These are phyloP conservation scores for Hormaphis cornu DNA, from an alignment of 1,140 invertebrate genomes.

Conservation along the genomic window DNA sequence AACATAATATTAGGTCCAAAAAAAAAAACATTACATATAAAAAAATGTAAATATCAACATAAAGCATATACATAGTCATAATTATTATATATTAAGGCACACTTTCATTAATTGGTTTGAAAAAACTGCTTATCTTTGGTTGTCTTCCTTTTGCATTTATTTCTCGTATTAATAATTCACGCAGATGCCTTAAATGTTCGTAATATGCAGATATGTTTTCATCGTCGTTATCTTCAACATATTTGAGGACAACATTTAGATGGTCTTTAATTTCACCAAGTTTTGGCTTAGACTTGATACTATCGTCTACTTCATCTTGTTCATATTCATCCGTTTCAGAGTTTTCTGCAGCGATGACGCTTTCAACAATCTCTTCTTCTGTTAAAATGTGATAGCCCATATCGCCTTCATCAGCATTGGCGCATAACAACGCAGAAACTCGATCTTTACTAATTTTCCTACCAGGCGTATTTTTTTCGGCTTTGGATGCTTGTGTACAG, in stretches of 20 bases:
- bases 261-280: slow-evolving; percentile 1
- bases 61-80: too few species aligned
- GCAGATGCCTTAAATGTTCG: neutral
- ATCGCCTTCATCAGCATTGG: slow-evolving; percentile 38
- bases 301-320: neutral
- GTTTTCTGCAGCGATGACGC: neutral
- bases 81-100: neutral
- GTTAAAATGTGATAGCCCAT: neutral
- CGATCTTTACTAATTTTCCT: slow-evolving; percentile 18
- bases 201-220: slow-evolving; percentile 1
- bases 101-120: neutral
- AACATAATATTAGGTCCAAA: too few species aligned
- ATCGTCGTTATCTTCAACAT: slow-evolving; percentile 4
- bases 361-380: neutral
- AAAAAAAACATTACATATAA: slow-evolving; percentile 15
- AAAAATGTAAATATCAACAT: too few species aligned
- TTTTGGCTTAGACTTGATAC: neutral
- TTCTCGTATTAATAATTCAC: neutral
- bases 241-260: neutral
- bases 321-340: slow-evolving; percentile 1
- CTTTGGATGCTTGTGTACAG: slow-evolving; percentile 36
- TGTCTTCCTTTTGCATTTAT: neutral
- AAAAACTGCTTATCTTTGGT: slow-evolving; percentile 1
- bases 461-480: slow-evolving; percentile 24
- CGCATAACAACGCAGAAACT: slow-evolving; percentile 41